phyloP scores from a whole-genome alignment of 1,140 invertebrate species.

The Liolophura sinensis region DNA sequence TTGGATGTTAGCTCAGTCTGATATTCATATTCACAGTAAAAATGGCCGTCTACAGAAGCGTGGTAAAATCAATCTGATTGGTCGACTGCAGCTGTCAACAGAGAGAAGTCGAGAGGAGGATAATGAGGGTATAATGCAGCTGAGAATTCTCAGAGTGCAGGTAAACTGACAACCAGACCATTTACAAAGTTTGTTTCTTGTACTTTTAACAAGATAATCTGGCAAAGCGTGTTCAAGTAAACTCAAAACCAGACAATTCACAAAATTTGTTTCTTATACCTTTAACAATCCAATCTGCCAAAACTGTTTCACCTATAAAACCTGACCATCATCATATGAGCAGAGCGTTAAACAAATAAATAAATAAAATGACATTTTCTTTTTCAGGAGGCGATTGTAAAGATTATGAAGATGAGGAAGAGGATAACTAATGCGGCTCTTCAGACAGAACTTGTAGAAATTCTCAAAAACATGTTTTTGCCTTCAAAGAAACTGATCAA shows the following conservation, averaged over 20 bases:
- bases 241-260: no score
- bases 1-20: slow-evolving; percentile 15
- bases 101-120: slow-evolving; percentile 91
- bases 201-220: no score
- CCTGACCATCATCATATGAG: no score
- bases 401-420: slow-evolving; percentile 98
- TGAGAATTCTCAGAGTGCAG: slow-evolving; percentile 87
- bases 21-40: slow-evolving; percentile 68
- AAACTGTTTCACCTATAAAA: no score
- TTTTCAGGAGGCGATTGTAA: slow-evolving; percentile 94
- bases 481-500: slow-evolving; percentile 99
- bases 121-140: slow-evolving; percentile 95
- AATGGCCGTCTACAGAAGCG: slow-evolving; percentile 92
- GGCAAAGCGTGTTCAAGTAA: no score
- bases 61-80: slow-evolving; percentile 94
- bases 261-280: no score
- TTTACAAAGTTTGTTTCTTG: no score
- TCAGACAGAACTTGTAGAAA: slow-evolving; percentile 95
- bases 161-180: slow-evolving; percentile 48
- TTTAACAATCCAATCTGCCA: no score
- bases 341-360: no score
- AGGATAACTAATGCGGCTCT: slow-evolving; percentile 90
- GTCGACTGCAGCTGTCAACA: slow-evolving; percentile 89
- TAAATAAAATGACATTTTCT: slow-evolving; percentile 1
- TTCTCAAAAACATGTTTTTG: slow-evolving; percentile 98